These are phyloP conservation scores for Enteromius viviparus DNA, from an alignment of 2,797 vertebrate species.

Conservation along the genomic window DNA sequence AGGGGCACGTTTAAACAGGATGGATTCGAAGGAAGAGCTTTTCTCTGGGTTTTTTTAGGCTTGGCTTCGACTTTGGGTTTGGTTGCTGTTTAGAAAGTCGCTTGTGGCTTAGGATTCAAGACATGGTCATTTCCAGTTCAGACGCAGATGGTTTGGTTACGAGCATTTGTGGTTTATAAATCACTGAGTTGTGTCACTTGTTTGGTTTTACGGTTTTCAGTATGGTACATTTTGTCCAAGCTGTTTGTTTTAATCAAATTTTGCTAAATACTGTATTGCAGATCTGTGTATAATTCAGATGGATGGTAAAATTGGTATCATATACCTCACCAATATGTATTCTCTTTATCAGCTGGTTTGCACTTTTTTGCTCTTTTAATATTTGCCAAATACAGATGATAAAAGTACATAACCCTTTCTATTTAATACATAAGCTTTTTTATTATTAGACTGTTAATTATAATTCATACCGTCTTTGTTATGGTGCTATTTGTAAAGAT, in stretches of 20 bases:
- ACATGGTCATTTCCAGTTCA: conserved; percentile 31
- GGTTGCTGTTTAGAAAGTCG: neutral
- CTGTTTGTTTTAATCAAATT: neutral
- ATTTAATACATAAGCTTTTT: conserved; percentile 73
- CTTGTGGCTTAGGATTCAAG: conserved; percentile 5
- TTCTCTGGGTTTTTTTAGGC: neutral
- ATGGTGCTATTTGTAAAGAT: conserved; percentile 70
- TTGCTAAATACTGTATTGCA: neutral
- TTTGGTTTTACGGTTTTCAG: conserved; percentile 11
- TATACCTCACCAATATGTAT: conserved; percentile 74
- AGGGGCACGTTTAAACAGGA: conserved; percentile 10
- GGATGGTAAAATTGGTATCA: conserved; percentile 40
- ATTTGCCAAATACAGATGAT: conserved; percentile 39
- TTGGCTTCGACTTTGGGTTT: neutral
- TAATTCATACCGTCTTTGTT: conserved; percentile 41
- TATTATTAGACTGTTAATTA: conserved; percentile 57
- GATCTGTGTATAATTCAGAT: conserved; percentile 26
- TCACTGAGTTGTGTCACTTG: conserved; percentile 2
- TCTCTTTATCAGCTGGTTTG: conserved; percentile 71
- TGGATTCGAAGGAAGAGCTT: conserved; percentile 7
- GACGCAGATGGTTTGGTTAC: conserved; percentile 8
- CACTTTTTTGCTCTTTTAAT: conserved; percentile 60
- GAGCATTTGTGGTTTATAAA: conserved; percentile 16
- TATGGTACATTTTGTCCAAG: neutral
- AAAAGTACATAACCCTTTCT: conserved; percentile 29